Evolutionary conservation across 1,140 invertebrate genomes (phyloP), one percentile per base, ranked within the genome.

Genomic region (Sesamia nonagrioides): DNA sequence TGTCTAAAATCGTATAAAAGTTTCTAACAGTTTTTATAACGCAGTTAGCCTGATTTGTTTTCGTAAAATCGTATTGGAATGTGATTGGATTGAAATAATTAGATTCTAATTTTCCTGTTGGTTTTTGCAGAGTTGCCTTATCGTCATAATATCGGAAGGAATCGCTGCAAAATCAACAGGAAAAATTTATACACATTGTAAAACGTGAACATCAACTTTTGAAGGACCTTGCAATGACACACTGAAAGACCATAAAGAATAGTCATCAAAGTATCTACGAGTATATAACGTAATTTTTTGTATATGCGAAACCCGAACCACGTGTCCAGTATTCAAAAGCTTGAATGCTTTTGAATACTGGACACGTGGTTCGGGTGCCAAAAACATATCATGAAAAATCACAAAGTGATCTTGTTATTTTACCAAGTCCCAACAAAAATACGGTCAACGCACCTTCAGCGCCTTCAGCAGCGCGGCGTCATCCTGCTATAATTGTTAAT

Each of bases 21-120:
- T 69, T 69, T 33, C 66, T 50, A 48, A 50, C 42, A 48, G 21
- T 48, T 69, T 68, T 69, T 69, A 69, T 69, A 69, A 6, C 17
- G 61, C 40, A 37, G 11, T 69, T 68, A 27, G 66, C 18, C 0
- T n/a, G 6, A 48, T 69, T 48, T 69, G 42, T 48, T 68, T 33
- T 69, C 42, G 33, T 69, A n/a, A 48, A 68, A 69, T 50, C 7
- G 42, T 69, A 68, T 48, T 21, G 61, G 61, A 66, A 69, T 69
- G 66, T 50, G 42, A 50, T 50, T 50, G 45, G 45, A 15, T 13
- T n/a, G 45, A n/a, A 50, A 50, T 50, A 50, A 50, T 50, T 50
- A 13, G 3, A 50, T 3, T n/a, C 13, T 4, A 50, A 50, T 50
- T 50, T 50, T 50, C 45, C 45, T 50, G 45, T 50, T 50, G 3